These are phyloP conservation scores for Pentalonia nigronervosa DNA, from an alignment of 1,140 invertebrate genomes.

Conservation along the genomic window DNA sequence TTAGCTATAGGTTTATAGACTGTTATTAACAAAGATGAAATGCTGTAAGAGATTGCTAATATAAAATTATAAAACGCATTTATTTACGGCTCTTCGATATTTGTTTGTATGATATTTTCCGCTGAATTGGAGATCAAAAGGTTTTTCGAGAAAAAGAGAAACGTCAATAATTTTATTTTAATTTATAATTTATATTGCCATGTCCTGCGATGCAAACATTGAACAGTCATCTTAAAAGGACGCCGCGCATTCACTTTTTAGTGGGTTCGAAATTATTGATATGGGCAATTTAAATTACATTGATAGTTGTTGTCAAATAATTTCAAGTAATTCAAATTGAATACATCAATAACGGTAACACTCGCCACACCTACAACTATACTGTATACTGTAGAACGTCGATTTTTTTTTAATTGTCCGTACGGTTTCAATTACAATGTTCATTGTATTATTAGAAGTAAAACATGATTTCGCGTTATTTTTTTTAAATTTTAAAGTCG, in stretches of 20 bases:
- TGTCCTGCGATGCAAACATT: neutral
- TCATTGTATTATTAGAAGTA: neutral
- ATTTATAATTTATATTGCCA: neutral
- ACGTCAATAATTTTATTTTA: neutral
- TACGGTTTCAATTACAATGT: neutral
- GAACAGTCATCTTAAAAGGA: neutral
- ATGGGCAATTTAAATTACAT: neutral
- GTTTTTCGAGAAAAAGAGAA: neutral
- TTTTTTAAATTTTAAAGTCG: neutral
- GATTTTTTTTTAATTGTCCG: neutral
- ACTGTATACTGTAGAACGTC: neutral
- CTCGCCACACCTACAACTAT: neutral
- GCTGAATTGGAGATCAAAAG: neutral
- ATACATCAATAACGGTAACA: neutral
- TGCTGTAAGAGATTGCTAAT: too few relatives aligned
- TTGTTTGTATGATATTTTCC: neutral
- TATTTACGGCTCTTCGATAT: neutral
- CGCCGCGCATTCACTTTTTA: neutral
- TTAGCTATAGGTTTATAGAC: neutral
- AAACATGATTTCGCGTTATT: neutral
- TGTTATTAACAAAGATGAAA: too few relatives aligned
- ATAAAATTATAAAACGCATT: neutral
- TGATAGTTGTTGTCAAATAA: neutral
- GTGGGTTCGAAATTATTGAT: neutral
- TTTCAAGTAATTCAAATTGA: neutral